Percentiles rank a stretch among this genome's conserved stretches.
Evolutionary conservation across 92 coral and sea anemone genomes (phyloP).

Genomic region (Paramuricea clavata): DNA sequence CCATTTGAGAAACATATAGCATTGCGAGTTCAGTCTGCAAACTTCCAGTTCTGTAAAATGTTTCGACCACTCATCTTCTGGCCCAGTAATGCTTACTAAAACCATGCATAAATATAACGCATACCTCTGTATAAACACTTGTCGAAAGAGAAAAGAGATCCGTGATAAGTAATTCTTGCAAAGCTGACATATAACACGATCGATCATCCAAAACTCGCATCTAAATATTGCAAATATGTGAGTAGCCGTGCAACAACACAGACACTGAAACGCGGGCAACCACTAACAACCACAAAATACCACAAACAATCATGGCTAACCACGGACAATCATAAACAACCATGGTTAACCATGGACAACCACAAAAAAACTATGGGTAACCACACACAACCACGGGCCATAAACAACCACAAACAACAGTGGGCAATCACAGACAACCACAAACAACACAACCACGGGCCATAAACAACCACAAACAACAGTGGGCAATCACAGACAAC

Average conservation of each 20-base stretch:
- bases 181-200: slow-evolving; percentile 83
- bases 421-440: too few species aligned
- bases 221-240: slow-evolving; percentile 39
- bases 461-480: not conserved
- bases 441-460: too few species aligned
- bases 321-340: not conserved
- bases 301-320: not conserved
- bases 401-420: not conserved
- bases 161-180: slow-evolving; percentile 85
- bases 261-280: not conserved
- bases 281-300: not conserved
- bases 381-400: not conserved
- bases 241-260: not conserved
- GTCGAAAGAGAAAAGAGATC: slow-evolving; percentile 91
- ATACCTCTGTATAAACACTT: slow-evolving; percentile 95
- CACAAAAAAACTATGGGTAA: too few species aligned
- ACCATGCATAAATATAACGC: too few species aligned
- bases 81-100: too few species aligned
- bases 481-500: not conserved
- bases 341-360: not conserved
- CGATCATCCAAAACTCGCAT: slow-evolving; percentile 94
- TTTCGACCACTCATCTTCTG: too few species aligned
- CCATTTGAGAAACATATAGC: too few species aligned
- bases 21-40: too few species aligned
- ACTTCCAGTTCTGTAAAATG: too few species aligned